phyloP scores from a whole-genome alignment of 1,140 invertebrate genomes.

The Zaprionus taronus region DNA sequence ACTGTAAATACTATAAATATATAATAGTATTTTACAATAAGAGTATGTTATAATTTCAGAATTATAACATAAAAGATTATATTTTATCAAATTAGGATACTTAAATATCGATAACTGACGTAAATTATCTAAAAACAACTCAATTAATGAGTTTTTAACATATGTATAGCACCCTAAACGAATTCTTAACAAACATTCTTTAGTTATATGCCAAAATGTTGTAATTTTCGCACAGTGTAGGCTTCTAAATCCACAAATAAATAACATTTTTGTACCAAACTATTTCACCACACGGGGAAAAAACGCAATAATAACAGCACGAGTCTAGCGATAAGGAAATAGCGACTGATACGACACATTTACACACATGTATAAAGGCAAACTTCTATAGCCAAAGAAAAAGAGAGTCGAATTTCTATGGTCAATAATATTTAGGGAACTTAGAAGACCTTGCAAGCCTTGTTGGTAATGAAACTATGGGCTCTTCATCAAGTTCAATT shows the following conservation, averaged over 20 bases:
- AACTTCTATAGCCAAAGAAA: neutral
- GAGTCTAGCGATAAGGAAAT: slow-evolving; percentile 23
- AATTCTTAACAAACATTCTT: neutral
- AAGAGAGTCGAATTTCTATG: neutral
- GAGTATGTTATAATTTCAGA: neutral
- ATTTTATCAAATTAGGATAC: neutral
- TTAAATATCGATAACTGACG: neutral
- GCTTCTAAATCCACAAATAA: neutral
- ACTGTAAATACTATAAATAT: slow-evolving; percentile 11
- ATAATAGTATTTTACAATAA: slow-evolving; percentile 3
- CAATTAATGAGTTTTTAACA: neutral
- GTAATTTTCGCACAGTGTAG: slow-evolving; percentile 9
- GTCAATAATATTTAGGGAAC: neutral
- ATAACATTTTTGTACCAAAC: neutral
- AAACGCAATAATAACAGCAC: neutral
- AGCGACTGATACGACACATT: slow-evolving; percentile 4
- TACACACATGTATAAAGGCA: neutral
- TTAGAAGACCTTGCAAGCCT: slow-evolving; percentile 3
- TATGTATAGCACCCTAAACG: neutral
- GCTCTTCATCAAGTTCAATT: too few species aligned
- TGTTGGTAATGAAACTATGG: neutral
- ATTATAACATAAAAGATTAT: neutral
- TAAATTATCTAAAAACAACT: neutral
- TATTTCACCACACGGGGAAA: slow-evolving; percentile 18
- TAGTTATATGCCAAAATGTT: neutral